Percentiles rank a stretch among this genome's conserved stretches.
Evolutionary conservation across 2,113 vertebrate genomes (phyloP).

Genomic region (Phodopus roborovskii): DNA sequence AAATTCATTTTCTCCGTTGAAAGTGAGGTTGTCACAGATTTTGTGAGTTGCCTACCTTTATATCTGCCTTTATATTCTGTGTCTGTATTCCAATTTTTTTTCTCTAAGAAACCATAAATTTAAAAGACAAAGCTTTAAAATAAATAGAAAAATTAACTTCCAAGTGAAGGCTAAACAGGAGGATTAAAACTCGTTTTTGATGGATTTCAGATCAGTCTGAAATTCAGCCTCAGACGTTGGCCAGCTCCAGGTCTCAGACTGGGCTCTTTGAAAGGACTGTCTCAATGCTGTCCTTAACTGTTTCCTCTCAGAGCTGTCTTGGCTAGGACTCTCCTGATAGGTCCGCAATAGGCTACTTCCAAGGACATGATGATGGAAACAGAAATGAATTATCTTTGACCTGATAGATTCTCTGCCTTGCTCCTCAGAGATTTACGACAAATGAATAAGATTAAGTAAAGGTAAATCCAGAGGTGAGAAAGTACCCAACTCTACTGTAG

Average conservation of each 20-base stretch:
- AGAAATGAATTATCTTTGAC: background rate
- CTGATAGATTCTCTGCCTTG: background rate
- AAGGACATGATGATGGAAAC: background rate
- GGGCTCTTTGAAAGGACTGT: too few relatives aligned
- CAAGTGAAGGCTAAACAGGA: background rate
- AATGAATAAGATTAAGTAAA: background rate
- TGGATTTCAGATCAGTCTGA: background rate
- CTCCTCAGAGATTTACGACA: background rate
- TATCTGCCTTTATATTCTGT: slow-evolving; percentile 58
- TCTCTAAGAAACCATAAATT: slow-evolving; percentile 56
- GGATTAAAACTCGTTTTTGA: background rate
- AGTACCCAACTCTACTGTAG: rapidly evolving
- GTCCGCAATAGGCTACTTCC: background rate
- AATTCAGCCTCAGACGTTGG: background rate
- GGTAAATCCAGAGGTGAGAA: background rate
- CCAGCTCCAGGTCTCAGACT: background rate
- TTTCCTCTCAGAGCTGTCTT: background rate
- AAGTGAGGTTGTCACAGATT: slow-evolving; percentile 55
- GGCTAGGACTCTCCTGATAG: too few relatives aligned
- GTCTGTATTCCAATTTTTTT: slow-evolving; percentile 71
- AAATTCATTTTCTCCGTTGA: slow-evolving; percentile 66
- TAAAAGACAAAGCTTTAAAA: slow-evolving; percentile 31
- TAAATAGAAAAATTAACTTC: slow-evolving; percentile 27
- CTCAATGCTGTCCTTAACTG: too few relatives aligned
- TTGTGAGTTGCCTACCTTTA: slow-evolving; percentile 73